Conservation (phyloP, 2,797 vertebrate genomes). For the Myotis planiceps region DNA sequence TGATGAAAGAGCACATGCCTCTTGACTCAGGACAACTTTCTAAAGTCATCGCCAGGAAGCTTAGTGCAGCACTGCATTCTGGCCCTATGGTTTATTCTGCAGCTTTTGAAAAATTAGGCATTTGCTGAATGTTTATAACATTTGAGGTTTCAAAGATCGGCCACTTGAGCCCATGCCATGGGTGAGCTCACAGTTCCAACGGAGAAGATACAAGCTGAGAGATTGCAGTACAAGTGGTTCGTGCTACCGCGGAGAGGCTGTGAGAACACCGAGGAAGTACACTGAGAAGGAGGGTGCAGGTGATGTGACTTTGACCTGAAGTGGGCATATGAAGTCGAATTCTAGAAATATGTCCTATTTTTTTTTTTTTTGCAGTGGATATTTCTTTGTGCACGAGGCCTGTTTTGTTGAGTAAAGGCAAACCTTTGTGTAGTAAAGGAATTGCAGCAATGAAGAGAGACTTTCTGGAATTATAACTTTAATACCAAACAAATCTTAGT, state of each 20-base stretch:
- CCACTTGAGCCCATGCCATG: rapidly evolving
- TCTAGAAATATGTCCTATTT: neutral
- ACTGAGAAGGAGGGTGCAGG: neutral
- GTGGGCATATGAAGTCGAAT: neutral
- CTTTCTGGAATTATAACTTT: neutral
- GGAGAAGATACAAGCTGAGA: neutral
- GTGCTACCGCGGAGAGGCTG: rapidly evolving
- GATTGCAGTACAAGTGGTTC: rapidly evolving
- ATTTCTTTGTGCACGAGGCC: neutral
- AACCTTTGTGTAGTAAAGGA: neutral
- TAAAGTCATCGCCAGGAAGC: neutral
- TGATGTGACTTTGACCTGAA: neutral
- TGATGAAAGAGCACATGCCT: neutral
- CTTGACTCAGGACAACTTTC: neutral
- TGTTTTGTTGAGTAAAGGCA: neutral
- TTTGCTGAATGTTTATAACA: neutral
- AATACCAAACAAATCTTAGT: neutral
- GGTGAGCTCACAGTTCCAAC: rapidly evolving
- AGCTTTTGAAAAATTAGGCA: neutral
- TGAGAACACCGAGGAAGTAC: rapidly evolving
- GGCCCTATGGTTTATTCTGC: neutral
- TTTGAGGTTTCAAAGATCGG: neutral
- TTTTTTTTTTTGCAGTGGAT: neutral
- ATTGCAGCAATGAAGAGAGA: neutral
- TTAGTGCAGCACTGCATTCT: neutral